phyloP scores from a whole-genome alignment of 2,888 invertebrate genomes.

The Stenolophus ochropezus region DNA sequence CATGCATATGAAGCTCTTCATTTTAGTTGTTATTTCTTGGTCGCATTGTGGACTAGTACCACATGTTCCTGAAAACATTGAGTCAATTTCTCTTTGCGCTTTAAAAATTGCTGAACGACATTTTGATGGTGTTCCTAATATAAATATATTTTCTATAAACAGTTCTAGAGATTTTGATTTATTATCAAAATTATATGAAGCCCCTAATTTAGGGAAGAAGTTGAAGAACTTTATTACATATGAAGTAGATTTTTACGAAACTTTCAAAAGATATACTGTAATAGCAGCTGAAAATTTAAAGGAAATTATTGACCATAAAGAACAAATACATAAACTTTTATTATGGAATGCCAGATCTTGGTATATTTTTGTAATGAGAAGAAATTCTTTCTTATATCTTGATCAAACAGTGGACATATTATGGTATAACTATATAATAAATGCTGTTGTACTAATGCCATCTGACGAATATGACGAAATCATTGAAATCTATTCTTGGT shows the following conservation, averaged over 20 bases:
- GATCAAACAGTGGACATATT: constrained; percentile 19
- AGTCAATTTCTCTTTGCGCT: constrained; percentile 36
- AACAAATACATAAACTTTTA: constrained; percentile 31
- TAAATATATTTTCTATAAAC: constrained; percentile 48
- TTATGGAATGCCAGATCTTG: constrained; percentile 47
- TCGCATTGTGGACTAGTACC: not conserved
- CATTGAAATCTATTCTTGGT: constrained; percentile 66
- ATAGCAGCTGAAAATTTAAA: constrained; percentile 23
- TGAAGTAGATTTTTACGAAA: constrained; percentile 47
- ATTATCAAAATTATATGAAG: constrained; percentile 24
- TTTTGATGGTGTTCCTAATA: constrained; percentile 13
- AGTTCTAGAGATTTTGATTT: constrained; percentile 27
- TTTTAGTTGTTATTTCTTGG: not conserved
- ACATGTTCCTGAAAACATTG: not conserved
- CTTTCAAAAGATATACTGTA: constrained; percentile 8
- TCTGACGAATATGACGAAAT: not conserved
- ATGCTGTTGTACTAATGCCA: constrained; percentile 48
- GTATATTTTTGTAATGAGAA: constrained; percentile 46
- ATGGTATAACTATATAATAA: constrained; percentile 53
- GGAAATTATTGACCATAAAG: constrained; percentile 11
- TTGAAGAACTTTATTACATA: constrained; percentile 30
- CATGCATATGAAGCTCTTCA: not conserved
- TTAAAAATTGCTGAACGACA: constrained; percentile 5
- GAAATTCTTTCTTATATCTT: constrained; percentile 18
- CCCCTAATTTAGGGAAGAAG: constrained; percentile 23